Base-by-base conservation (phyloP, 37 sponge, comb jelly and placozoan genomes). In the Diacarnus erythraeanus region DNA sequence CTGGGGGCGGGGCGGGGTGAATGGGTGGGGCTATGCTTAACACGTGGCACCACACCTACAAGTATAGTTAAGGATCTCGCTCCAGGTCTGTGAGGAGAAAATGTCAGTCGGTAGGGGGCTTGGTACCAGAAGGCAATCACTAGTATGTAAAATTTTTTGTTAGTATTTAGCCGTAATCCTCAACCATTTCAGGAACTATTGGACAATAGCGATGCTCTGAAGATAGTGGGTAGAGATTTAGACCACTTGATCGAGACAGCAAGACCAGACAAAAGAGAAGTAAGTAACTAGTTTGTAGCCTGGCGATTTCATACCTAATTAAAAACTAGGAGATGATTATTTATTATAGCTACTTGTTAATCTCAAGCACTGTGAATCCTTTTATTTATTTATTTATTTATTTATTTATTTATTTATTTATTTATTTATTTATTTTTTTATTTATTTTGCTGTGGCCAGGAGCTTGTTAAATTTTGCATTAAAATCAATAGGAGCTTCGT, bases 181-280 rank as follows among this genome's bases (percentile, higher is more conserved):
- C n/a, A n/a, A n/a, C n/a, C n/a, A n/a, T 47, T 74, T 47, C 34
- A 88, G 88, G 77, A 77, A 34, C 40, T 82, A 51, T n/a, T 88
- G 38, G 83, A 88, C 38, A 77, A 54, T 22, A 77, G 77, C 42
- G 78, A 77, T 61, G 88, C 88, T 3, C 22, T 88, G 81, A 25
- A 63, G 18, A 77, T 88, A 38, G 78, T 88, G 31, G 59, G 63
- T 43, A 42, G 20, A 25, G 88, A 88, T 47, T 75, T 88, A n/a
- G 78, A 57, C 6, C 51, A 71, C 40, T 64, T 88, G 10, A 26
- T 74, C 30, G 23, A 29, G 59, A 44, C 47, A 9, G 67, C 80
- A 23, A 34, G 30, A 25, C 81, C 80, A 20, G 33, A 44, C 40
- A 34, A 66, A n/a, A 77, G 42, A 39, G 43, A 25, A 36, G 85